These are phyloP conservation scores for Ormyrus labotus DNA, from an alignment of 2,888 invertebrate genomes.

Conservation along the genomic window DNA sequence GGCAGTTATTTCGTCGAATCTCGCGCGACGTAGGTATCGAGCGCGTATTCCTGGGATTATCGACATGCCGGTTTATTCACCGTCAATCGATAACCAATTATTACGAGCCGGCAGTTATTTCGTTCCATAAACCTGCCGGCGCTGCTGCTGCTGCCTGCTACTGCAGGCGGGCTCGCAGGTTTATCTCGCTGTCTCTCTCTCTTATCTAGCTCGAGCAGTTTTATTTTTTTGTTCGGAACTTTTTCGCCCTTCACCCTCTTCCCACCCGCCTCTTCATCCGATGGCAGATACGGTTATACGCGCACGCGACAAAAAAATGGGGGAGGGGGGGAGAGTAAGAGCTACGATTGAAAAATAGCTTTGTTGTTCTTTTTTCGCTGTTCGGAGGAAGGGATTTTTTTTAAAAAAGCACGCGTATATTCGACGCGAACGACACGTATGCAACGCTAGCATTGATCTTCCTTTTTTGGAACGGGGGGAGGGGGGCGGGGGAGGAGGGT, in stretches of 20 bases:
- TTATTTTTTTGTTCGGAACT: too few relatives aligned
- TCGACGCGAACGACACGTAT: neutral
- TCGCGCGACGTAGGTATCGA: neutral
- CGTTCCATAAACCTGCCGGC: slow-evolving; percentile 40
- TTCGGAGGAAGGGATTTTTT: neutral
- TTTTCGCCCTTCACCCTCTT: too few relatives aligned
- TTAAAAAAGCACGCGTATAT: slow-evolving; percentile 11
- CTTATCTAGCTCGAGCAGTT: too few relatives aligned
- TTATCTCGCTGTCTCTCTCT: too few relatives aligned
- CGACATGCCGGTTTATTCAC: slow-evolving; percentile 39
- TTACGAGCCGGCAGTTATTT: slow-evolving; percentile 60
- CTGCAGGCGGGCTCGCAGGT: too few relatives aligned
- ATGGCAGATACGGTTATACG: neutral
- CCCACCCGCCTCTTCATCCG: too few relatives aligned
- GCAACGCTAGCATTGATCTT: neutral
- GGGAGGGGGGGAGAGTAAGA: neutral
- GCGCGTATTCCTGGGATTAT: slow-evolving; percentile 29
- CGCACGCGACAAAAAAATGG: neutral
- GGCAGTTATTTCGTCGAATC: too few relatives aligned
- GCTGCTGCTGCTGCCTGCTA: neutral
- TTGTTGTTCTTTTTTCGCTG: slow-evolving; percentile 8
- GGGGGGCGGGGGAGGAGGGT: too few relatives aligned
- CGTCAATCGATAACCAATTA: slow-evolving; percentile 67
- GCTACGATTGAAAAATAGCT: slow-evolving; percentile 50
- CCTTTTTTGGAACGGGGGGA: neutral